These are phyloP conservation scores for Phasianus colchicus DNA, from an alignment of 2,113 vertebrate genomes.

Conservation along the genomic window DNA sequence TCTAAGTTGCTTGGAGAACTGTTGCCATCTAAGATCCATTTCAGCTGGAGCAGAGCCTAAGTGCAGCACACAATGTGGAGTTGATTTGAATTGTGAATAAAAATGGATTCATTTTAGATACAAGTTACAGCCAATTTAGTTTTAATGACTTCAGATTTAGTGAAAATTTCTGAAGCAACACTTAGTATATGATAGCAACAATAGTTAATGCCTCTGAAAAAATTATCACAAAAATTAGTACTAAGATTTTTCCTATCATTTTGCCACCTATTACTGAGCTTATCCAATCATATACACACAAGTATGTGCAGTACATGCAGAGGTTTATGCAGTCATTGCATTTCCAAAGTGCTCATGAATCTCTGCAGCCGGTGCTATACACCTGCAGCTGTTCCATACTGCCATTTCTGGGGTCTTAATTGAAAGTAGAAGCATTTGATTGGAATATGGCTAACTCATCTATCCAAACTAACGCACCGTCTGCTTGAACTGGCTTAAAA, in stretches of 20 bases:
- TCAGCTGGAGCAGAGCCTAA: neutral
- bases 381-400: neutral
- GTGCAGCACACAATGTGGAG: neutral
- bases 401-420: neutral
- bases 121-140: neutral
- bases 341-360: neutral
- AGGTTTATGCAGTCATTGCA: neutral
- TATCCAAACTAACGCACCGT: neutral
- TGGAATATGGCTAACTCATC: neutral
- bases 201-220: constrained; percentile 1
- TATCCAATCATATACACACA: fast-evolving
- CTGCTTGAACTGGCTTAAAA: neutral
- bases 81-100: neutral
- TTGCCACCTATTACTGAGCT: neutral
- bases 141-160: neutral
- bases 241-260: neutral
- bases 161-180: neutral
- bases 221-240: neutral
- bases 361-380: neutral
- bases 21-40: neutral
- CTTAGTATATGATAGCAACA: neutral
- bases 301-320: fast-evolving
- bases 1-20: neutral
- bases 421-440: neutral
- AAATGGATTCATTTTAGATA: neutral